Conservation (phyloP, 2,113 vertebrate genomes). For the Eulacestoma nigropectus region DNA sequence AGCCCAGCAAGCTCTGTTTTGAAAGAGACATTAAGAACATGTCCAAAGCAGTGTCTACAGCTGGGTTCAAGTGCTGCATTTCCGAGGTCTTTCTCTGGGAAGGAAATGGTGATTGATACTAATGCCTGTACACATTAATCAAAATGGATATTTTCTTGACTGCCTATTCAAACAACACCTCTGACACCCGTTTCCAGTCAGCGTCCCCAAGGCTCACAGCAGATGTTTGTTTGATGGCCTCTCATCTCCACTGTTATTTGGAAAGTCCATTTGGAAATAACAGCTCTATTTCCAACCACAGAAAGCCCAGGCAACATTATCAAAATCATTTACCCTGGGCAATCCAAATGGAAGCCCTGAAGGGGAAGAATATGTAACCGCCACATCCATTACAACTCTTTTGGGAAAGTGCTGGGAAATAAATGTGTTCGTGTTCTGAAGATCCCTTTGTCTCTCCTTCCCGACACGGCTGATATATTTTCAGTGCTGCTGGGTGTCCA, state of each 20-base stretch:
- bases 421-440: background rate
- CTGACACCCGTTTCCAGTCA: background rate
- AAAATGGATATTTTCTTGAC: constrained; percentile 41
- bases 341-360: background rate
- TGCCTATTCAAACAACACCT: background rate
- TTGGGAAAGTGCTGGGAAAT: background rate
- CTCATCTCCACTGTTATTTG: background rate
- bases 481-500: background rate
- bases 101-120: constrained; percentile 35
- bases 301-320: constrained; percentile 4
- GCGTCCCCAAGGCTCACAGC: background rate
- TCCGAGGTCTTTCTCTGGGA: constrained; percentile 22
- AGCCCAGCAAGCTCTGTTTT: background rate
- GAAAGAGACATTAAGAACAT: constrained; percentile 10
- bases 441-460: background rate
- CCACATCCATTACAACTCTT: background rate
- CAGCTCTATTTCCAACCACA: background rate
- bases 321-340: background rate
- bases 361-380: background rate
- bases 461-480: background rate
- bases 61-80: constrained; percentile 15
- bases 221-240: background rate
- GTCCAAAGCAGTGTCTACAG: background rate
- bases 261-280: constrained; percentile 52
- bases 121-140: constrained; percentile 15